phyloP scores from a whole-genome alignment of 2,113 vertebrate genomes.

The Mustela lutreola region DNA sequence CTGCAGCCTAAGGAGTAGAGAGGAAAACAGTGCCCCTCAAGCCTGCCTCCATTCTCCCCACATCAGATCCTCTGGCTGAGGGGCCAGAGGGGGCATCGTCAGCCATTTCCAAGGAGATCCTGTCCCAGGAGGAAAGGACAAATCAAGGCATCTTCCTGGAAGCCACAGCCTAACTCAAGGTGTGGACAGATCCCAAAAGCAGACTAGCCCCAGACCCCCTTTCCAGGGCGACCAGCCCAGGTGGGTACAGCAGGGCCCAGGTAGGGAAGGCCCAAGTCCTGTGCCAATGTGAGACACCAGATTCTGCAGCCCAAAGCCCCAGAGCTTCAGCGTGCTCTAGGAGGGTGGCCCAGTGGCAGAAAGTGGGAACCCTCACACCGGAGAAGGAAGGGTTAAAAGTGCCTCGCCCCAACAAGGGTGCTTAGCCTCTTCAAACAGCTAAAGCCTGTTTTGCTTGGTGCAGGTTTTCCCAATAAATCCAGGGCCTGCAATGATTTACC shows the following conservation, averaged over 20 bases:
- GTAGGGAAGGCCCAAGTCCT: background rate
- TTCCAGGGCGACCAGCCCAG: background rate
- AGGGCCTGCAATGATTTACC: slow-evolving; percentile 82
- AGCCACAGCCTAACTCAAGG: background rate
- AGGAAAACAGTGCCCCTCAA: background rate
- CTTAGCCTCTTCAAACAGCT: slow-evolving; percentile 39
- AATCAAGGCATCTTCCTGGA: background rate
- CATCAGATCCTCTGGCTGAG: background rate
- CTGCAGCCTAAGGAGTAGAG: background rate
- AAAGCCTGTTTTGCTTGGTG: slow-evolving; percentile 41
- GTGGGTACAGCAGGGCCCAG: background rate
- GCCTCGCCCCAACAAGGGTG: background rate
- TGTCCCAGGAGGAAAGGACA: background rate
- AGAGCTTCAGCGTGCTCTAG: accelerated
- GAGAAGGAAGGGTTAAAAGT: slow-evolving; percentile 42
- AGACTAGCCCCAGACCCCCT: background rate
- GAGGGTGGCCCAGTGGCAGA: background rate
- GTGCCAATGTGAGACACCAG: background rate
- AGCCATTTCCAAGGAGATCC: background rate
- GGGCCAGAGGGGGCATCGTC: background rate
- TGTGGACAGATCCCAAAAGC: background rate
- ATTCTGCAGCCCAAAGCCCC: background rate
- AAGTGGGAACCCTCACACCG: background rate
- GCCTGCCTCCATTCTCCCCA: background rate
- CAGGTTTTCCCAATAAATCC: slow-evolving; percentile 84